These are phyloP conservation scores for Papilio aristodemus DNA, from an alignment of 1,140 invertebrate genomes.

Conservation along the genomic window DNA sequence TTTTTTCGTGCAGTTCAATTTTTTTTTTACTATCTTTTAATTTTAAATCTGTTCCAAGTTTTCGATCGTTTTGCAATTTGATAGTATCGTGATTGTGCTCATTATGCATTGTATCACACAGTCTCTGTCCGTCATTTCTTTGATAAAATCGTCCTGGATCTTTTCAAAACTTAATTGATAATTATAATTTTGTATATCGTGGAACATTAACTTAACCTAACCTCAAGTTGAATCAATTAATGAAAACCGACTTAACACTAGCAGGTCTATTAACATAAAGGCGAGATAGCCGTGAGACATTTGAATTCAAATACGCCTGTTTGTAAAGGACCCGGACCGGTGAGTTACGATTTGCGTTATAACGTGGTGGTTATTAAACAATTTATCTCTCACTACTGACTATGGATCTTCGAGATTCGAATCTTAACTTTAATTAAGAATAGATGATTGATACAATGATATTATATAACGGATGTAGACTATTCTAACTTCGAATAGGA, in stretches of 20 bases:
- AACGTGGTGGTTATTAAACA: neutral
- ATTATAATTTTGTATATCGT: too few relatives aligned
- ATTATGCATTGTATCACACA: neutral
- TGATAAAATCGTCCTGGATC: neutral
- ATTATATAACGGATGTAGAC: neutral
- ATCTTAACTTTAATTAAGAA: neutral
- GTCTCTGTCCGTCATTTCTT: neutral
- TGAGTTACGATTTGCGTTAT: constrained; percentile 8
- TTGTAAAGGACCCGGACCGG: neutral
- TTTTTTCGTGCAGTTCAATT: constrained; percentile 45
- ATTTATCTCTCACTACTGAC: constrained; percentile 10
- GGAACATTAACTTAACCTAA: too few relatives aligned
- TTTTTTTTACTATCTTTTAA: constrained; percentile 34
- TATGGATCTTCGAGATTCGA: neutral
- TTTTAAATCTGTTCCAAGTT: constrained; percentile 27
- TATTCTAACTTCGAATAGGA: neutral
- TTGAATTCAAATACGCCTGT: neutral
- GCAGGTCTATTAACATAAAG: neutral
- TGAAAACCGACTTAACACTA: neutral
- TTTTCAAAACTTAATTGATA: neutral
- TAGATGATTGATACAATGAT: constrained; percentile 22
- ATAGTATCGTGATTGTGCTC: neutral
- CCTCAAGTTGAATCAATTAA: neutral
- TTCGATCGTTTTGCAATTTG: constrained; percentile 9
- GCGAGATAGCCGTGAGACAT: neutral